A percentile compares a stretch with the other conserved stretches of the same genome.
phyloP scores from a whole-genome alignment of 2,113 vertebrate genomes.

The Notiomystis cincta region DNA sequence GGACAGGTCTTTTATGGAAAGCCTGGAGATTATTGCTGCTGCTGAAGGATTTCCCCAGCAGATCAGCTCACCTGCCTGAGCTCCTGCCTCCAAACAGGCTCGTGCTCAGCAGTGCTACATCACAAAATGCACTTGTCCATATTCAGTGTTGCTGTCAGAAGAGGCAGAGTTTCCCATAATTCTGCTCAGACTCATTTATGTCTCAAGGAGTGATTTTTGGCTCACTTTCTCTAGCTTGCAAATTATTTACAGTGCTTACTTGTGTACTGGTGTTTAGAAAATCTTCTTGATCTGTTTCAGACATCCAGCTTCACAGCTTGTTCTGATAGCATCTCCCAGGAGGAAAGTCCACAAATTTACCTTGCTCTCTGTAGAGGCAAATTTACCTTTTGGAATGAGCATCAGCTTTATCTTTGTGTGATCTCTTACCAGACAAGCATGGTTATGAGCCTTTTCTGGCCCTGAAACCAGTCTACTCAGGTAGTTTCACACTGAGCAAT shows the following conservation, averaged over 20 bases:
- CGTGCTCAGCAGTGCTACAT: rapidly evolving
- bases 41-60: neutral
- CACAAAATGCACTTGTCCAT: neutral
- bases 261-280: neutral
- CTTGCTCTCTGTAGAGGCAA: neutral
- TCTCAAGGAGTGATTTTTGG: neutral
- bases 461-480: neutral
- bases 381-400: neutral
- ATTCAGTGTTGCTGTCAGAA: neutral
- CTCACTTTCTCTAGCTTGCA: neutral
- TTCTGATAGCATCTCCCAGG: neutral
- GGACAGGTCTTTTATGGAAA: neutral
- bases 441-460: neutral
- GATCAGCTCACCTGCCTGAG: neutral
- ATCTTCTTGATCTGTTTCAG: neutral
- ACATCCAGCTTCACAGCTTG: neutral
- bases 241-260: neutral
- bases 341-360: neutral
- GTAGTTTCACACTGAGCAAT: neutral
- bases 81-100: neutral
- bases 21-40: neutral
- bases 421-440: neutral
- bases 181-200: neutral
- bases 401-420: neutral
- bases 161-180: neutral